phyloP scores from a whole-genome alignment of 2,797 vertebrate species.

The Threskiornis aethiopicus region DNA sequence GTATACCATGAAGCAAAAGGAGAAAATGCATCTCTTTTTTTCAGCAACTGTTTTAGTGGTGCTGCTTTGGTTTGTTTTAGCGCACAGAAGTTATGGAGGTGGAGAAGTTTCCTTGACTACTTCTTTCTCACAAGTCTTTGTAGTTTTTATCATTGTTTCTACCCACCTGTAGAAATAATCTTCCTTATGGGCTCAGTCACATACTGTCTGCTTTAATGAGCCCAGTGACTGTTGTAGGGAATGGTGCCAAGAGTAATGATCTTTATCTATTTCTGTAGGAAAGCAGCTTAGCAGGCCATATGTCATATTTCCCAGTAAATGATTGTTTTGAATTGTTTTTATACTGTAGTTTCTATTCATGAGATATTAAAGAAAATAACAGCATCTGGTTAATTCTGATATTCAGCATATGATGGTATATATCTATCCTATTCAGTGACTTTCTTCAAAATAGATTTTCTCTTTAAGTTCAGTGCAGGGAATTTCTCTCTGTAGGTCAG shows the following conservation, averaged over 20 bases:
- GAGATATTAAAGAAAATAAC: slow-evolving; percentile 35
- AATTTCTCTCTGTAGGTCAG: not conserved
- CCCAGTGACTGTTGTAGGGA: not conserved
- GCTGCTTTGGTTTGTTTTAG: not conserved
- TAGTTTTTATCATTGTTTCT: slow-evolving; percentile 21
- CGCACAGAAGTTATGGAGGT: slow-evolving; percentile 42
- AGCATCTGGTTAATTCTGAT: slow-evolving; percentile 3
- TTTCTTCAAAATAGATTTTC: not conserved
- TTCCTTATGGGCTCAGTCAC: not conserved
- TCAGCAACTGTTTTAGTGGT: not conserved
- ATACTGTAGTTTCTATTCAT: not conserved
- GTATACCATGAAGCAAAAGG: not conserved
- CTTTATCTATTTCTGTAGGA: slow-evolving; percentile 35
- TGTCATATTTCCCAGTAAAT: slow-evolving; percentile 38
- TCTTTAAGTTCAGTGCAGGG: not conserved
- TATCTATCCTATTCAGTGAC: not conserved
- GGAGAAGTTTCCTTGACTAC: slow-evolving; percentile 54
- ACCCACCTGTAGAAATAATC: not conserved
- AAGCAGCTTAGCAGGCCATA: slow-evolving; percentile 40
- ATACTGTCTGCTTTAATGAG: slow-evolving; percentile 1
- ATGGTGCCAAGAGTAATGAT: slow-evolving; percentile 17
- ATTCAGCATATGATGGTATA: not conserved
- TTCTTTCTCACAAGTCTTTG: not conserved
- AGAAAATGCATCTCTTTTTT: not conserved
- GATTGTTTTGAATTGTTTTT: slow-evolving; percentile 48